Evolutionary conservation across 2,113 vertebrate genomes (phyloP), one percentile per base, ranked within the genome.

Genomic region (Platysteira castanea): DNA sequence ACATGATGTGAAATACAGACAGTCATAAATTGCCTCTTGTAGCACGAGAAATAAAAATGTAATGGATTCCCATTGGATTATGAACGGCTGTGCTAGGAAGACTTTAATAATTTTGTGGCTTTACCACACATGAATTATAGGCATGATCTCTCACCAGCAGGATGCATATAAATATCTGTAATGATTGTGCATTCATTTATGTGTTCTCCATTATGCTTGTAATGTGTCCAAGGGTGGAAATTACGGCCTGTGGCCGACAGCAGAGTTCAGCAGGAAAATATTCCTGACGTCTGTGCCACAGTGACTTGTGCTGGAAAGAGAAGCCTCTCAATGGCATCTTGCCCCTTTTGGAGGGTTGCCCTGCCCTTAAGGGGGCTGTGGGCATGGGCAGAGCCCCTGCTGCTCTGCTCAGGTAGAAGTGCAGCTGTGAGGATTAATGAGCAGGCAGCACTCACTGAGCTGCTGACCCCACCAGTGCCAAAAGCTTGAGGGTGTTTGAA

Each of bases 41-140:
- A 94, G 82, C 71, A 41, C 1, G 14, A 84, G 90, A 80, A 94
- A 96, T 97, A 97, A 93, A 97, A 81, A 41, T 2, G 37, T 87
- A 97, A 96, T 96, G 84, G 82, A 96, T 95, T 97, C 77, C 84
- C 75, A 69, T 85, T 68, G 78, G 84, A 39, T 93, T 96, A 94
- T 96, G 96, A 89, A 96, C 5, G 92, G 41, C 61, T 71, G 76
- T 77, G 80, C 88, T 90, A 87, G 85, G 93, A 92, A 96, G 91
- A 74, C 82, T 60, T 80, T 89, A 84, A 90, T 92, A 87, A 93
- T 96, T 95, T 85, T 96, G 93, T 89, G 81, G 65, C 70, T 94
- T 93, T 97, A 84, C 93, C 77, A 67, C 71, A 23, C 28, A 17
- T 95, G 87, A 97, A 71, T 97, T 97, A 97, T 86, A 70, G 63